Conservation (phyloP, 2,113 vertebrate genomes). For the Scomber japonicus region DNA sequence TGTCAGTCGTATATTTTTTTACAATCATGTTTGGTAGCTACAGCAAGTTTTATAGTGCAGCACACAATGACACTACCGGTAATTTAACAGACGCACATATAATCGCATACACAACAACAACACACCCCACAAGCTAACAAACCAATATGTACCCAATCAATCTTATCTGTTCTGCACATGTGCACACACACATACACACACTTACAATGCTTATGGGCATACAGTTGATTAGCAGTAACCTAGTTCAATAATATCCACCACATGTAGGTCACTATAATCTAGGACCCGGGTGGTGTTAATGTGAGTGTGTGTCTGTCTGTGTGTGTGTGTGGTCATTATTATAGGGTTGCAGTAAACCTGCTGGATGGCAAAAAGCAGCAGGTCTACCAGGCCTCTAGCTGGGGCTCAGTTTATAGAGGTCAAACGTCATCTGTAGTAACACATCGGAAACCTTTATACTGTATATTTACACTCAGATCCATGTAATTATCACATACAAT, state of each 20-base stretch:
- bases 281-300: conserved; percentile 47
- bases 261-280: conserved; percentile 81
- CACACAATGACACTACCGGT: background rate
- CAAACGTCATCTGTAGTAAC: background rate
- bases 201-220: conserved; percentile 68
- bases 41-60: conserved; percentile 12
- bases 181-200: conserved; percentile 29
- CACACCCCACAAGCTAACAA: conserved; percentile 45
- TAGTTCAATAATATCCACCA: conserved; percentile 77
- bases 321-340: conserved; percentile 21
- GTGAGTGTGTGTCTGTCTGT: conserved; percentile 18
- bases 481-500: background rate
- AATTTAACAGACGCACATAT: conserved; percentile 5
- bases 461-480: background rate
- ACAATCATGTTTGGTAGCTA: background rate
- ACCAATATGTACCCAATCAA: conserved; percentile 58
- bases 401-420: conserved; percentile 8
- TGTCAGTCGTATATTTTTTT: background rate
- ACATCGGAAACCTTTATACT: background rate
- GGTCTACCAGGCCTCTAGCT: conserved; percentile 4
- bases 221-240: conserved; percentile 76
- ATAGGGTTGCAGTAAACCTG: conserved; percentile 23
- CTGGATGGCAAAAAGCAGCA: conserved; percentile 33
- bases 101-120: conserved; percentile 17
- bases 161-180: conserved; percentile 53